Evolutionary conservation across 1,140 invertebrate genomes (phyloP), one percentile per base, ranked within the genome.

Genomic region (Diploscapter pachys): DNA sequence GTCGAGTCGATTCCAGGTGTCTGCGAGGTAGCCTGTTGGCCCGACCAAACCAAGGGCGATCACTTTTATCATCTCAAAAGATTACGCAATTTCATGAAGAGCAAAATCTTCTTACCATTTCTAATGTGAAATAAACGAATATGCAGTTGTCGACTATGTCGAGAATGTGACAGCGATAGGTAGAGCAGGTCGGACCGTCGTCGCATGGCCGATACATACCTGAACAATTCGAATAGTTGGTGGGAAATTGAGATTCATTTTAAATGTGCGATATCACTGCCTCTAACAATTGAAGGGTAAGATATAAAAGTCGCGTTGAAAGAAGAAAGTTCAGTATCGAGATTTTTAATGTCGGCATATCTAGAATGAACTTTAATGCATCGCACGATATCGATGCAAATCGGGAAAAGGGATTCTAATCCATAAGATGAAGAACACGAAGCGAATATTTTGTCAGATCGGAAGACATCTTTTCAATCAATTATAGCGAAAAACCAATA

Each of bases 31-130:
- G 0, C 95, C 93, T 52, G 92, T 91, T 85, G 92, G 92, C 31
- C 96, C 96, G 80, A 91, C 92, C 64, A 97, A 91, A n/a, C 96
- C 96, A 94, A 99, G 98, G 11, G 96, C 96, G 31, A 95, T 91
- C 91, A 98, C 95, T 89, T 99, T 99, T 85, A 99, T 93, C 68
- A 92, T 90, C 96, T 97, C 50, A 82, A 84, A 65, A 64, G 8
- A n/a, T n/a, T 50, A 52, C 49, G 63, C 56, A 53, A 62, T 11
- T 48, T 31, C 5, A 64, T 49, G 5, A 8, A 11, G 61, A 80
- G 50, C 0, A 3, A 48, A 51, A 11, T 51, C 13, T 51, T 53
- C 6, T 66, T 54, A 85, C 80, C 83, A 89, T 88, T 84, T 89
- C 88, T n/a, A 87, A 85, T 8, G 94, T 91, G 88, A 99, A 99